Evolutionary conservation across 2,888 invertebrate species (phyloP).

Genomic region (Macrophya annulata): DNA sequence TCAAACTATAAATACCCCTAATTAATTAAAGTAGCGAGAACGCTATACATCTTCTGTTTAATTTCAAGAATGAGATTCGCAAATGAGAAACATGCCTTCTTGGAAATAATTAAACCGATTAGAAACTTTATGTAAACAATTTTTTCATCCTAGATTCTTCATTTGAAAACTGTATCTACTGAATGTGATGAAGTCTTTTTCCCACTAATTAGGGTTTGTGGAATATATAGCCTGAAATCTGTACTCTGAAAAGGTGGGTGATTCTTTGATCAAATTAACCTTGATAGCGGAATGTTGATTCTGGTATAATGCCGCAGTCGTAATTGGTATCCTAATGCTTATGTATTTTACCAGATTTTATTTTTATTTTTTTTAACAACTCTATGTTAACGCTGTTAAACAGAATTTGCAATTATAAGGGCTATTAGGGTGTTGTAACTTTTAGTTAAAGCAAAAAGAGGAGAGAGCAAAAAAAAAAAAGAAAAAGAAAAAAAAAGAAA

Average conservation of each 20-base stretch:
- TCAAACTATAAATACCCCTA: no score
- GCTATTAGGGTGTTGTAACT: conserved; percentile 20
- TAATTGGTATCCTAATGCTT: conserved; percentile 12
- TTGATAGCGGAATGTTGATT: conserved; percentile 7
- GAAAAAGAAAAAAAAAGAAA: background rate
- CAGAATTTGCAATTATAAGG: conserved; percentile 29
- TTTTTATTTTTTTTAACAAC: background rate
- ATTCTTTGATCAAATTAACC: background rate
- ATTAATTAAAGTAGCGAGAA: no score
- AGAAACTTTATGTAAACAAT: background rate
- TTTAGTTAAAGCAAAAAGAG: background rate
- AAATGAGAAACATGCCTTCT: background rate
- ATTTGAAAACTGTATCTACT: background rate
- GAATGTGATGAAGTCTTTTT: background rate
- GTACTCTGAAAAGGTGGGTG: background rate
- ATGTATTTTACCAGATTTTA: background rate
- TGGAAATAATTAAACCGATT: background rate
- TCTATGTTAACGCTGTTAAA: conserved; percentile 3
- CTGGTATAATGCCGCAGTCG: background rate
- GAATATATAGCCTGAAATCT: background rate
- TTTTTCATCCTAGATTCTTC: background rate
- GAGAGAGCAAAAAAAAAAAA: background rate
- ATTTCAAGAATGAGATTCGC: background rate
- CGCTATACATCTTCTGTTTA: background rate
- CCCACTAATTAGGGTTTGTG: background rate